Percentiles rank a stretch among this genome's conserved stretches.
phyloP scores from a whole-genome alignment of 2,113 vertebrate species.

The Callaeas wilsoni region DNA sequence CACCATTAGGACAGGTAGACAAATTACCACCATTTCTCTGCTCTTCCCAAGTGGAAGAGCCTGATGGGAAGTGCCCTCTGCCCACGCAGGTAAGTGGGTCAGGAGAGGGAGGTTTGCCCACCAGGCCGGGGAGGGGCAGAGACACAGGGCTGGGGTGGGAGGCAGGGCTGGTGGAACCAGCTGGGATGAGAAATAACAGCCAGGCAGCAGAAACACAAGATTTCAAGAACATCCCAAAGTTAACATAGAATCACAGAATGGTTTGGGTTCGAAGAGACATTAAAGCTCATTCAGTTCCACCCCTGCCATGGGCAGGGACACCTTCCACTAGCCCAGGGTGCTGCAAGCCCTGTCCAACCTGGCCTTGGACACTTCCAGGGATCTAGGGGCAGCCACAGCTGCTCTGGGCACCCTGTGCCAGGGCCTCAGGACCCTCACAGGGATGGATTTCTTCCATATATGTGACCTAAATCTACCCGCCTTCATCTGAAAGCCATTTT shows the following conservation, averaged over 20 bases:
- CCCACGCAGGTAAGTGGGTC: not conserved
- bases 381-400: not conserved
- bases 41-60: not conserved
- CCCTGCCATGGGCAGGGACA: not conserved
- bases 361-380: not conserved
- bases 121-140: not conserved
- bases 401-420: not conserved
- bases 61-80: not conserved
- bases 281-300: rapidly evolving
- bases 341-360: not conserved
- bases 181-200: not conserved
- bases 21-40: not conserved
- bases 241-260: not conserved
- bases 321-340: rapidly evolving
- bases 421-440: rapidly evolving
- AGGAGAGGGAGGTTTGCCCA: not conserved
- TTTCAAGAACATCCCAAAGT: not conserved
- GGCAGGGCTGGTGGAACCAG: not conserved
- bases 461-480: not conserved
- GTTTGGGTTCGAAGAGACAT: not conserved
- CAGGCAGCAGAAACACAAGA: not conserved
- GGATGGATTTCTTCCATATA: rapidly evolving
- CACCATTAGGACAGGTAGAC: not conserved
- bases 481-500: not conserved
- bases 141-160: not conserved